A percentile compares a stretch with the other conserved stretches of the same genome.
These are phyloP conservation scores for Paratilapia polleni DNA, from an alignment of 2,113 vertebrate genomes.

Conservation along the genomic window DNA sequence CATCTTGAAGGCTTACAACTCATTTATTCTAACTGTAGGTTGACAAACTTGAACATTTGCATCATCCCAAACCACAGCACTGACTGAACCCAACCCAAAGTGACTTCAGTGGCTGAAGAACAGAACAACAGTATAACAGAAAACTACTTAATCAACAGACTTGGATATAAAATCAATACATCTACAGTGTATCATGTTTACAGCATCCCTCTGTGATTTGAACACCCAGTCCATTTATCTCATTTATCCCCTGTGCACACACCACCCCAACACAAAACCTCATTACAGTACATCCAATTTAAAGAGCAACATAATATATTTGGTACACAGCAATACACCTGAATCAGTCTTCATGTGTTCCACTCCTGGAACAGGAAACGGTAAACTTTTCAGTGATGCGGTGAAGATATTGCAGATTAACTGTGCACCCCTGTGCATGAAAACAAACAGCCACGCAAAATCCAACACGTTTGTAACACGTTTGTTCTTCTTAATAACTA, in stretches of 20 bases:
- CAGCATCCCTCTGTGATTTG: slow-evolving; percentile 40
- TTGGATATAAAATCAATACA: neutral
- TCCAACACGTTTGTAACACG: neutral
- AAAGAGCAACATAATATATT: neutral
- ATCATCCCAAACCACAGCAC: neutral
- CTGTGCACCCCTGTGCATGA: neutral
- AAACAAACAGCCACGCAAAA: neutral
- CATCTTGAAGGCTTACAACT: neutral
- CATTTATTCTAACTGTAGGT: neutral
- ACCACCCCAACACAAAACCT: neutral
- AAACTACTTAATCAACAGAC: neutral
- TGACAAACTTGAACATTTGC: neutral
- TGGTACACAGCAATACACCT: neutral
- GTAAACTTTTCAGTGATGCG: neutral
- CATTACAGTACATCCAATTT: slow-evolving; percentile 12
- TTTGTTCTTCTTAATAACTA: neutral
- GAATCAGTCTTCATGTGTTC: neutral
- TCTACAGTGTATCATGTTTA: neutral
- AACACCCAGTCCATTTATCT: neutral
- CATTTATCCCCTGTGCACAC: neutral
- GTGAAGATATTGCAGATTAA: neutral
- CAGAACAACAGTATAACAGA: neutral
- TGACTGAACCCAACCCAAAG: slow-evolving; percentile 8
- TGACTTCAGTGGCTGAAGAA: neutral
- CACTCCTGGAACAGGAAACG: neutral